phyloP scores from a whole-genome alignment of 1,140 invertebrate species.

The Brachionus angularis region DNA sequence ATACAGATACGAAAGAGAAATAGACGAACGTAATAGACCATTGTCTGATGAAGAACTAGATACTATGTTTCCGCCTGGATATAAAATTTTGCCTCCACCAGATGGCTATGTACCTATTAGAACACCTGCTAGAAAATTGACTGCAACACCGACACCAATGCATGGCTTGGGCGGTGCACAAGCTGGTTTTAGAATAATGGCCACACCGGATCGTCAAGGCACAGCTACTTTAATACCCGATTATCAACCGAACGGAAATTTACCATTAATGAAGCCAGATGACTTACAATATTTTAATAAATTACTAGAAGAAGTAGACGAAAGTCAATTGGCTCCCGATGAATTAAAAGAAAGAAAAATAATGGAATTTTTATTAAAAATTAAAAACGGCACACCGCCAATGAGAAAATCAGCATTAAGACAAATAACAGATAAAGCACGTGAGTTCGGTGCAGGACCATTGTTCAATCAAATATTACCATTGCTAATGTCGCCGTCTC shows the following conservation, averaged over 20 bases:
- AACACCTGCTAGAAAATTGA: constrained; percentile 91
- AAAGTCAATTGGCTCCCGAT: constrained; percentile 86
- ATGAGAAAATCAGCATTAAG: constrained; percentile 77
- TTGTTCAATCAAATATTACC: constrained; percentile 98
- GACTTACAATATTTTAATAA: constrained; percentile 99
- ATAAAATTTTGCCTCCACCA: constrained; percentile 90
- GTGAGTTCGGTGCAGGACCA: constrained; percentile 95
- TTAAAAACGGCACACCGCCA: constrained; percentile 98
- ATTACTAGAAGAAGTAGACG: constrained; percentile 91
- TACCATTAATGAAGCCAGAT: constrained; percentile 98
- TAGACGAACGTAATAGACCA: constrained; percentile 92
- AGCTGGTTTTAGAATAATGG: constrained; percentile 91
- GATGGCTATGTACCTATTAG: constrained; percentile 93
- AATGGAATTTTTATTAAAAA: constrained; percentile 95
- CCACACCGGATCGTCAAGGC: constrained; percentile 64
- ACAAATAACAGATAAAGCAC: constrained; percentile 70
- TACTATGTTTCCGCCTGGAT: constrained; percentile 91
- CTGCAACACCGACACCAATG: constrained; percentile 94
- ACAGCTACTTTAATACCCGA: constrained; percentile 76
- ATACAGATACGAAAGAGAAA: constrained; percentile 97
- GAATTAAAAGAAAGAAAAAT: constrained; percentile 98
- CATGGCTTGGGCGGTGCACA: constrained; percentile 63
- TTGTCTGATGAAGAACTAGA: constrained; percentile 95
- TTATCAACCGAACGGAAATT: constrained; percentile 90
- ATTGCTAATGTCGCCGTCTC: constrained; percentile 94